phyloP scores from a whole-genome alignment of 2,797 vertebrate species.

The Gymnoscopelus microlampas region DNA sequence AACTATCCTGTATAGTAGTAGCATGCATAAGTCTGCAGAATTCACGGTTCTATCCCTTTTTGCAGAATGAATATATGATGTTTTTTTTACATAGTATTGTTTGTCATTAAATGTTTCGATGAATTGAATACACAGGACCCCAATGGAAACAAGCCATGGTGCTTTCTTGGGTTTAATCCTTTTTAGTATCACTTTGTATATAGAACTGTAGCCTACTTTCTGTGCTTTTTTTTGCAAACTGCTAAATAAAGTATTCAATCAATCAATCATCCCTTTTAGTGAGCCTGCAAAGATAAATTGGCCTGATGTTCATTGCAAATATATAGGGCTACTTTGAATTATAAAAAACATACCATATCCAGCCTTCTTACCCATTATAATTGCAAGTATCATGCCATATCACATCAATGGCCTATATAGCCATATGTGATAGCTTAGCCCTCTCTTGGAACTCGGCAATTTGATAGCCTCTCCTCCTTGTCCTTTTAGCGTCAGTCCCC shows the following conservation, averaged over 20 bases:
- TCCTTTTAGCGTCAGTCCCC: neutral
- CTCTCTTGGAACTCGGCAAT: slow-evolving; percentile 16
- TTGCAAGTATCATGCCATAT: slow-evolving; percentile 18
- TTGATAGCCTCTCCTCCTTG: slow-evolving; percentile 18
- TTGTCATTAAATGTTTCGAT: too few species aligned
- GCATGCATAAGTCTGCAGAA: neutral
- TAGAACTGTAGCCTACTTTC: too few species aligned
- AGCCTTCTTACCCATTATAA: slow-evolving; percentile 7
- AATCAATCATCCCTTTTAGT: too few species aligned
- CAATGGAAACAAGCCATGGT: too few species aligned
- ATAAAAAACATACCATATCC: slow-evolving; percentile 3
- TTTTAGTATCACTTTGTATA: too few species aligned
- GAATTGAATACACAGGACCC: too few species aligned
- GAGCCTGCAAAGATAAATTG: slow-evolving; percentile 21
- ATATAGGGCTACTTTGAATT: neutral
- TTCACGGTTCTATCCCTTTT: neutral
- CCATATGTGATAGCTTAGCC: slow-evolving; percentile 4
- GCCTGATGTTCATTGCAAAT: neutral
- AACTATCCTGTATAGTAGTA: neutral
- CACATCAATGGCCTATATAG: slow-evolving; percentile 45
- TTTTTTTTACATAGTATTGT: too few species aligned
- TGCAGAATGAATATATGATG: too few species aligned
- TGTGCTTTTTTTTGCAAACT: too few species aligned
- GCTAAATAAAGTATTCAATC: too few species aligned
- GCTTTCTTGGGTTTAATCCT: too few species aligned